These are phyloP conservation scores for Catharus ustulatus DNA, from an alignment of 2,797 vertebrate species.

Conservation along the genomic window DNA sequence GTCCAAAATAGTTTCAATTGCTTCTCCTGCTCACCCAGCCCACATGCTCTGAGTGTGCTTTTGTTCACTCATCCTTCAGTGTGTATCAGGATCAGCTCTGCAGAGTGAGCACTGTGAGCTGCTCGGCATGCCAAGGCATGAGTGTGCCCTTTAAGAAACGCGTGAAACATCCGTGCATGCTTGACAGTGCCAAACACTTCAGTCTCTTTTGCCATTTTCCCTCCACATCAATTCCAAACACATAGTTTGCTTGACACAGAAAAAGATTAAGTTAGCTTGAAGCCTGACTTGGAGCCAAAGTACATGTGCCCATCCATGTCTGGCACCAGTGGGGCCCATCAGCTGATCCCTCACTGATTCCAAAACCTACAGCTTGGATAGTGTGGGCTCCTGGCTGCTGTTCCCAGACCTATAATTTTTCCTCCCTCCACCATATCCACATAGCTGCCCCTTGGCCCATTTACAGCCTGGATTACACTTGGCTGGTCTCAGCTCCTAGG, in stretches of 20 bases:
- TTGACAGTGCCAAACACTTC: not conserved
- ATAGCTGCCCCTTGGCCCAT: accelerated
- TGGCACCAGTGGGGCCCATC: not conserved
- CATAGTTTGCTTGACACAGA: not conserved
- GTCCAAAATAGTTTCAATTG: accelerated
- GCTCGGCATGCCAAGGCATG: not conserved
- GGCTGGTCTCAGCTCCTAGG: not conserved
- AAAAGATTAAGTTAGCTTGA: not conserved
- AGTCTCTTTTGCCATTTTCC: not conserved
- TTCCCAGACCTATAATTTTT: not conserved
- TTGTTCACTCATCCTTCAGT: not conserved
- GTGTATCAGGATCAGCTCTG: not conserved
- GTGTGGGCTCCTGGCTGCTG: not conserved
- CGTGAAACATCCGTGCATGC: accelerated
- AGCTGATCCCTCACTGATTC: not conserved
- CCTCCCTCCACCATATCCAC: accelerated
- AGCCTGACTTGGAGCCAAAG: not conserved
- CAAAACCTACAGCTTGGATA: not conserved
- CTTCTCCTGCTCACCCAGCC: not conserved
- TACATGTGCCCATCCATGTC: not conserved
- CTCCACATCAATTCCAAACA: conserved; percentile 5
- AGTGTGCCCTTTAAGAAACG: not conserved
- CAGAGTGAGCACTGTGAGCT: not conserved
- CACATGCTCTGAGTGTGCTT: accelerated
- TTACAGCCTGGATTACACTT: not conserved